phyloP scores from a whole-genome alignment of 2,797 vertebrate genomes.

The Protosalanx chinensis region DNA sequence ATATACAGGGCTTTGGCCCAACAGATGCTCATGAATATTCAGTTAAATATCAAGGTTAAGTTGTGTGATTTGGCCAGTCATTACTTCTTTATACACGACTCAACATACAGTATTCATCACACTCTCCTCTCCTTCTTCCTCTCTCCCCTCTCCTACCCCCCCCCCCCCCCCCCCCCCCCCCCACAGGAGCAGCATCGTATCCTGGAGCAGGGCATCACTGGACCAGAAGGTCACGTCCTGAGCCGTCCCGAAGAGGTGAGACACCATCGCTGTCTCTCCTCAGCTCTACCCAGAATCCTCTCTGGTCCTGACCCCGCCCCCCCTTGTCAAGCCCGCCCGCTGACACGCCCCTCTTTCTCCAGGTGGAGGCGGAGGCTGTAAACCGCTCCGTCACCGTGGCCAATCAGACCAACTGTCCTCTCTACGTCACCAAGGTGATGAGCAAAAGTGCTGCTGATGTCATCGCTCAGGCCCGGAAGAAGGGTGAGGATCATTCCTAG shows the following conservation, averaged over 20 bases:
- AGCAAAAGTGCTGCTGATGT: constrained; percentile 97
- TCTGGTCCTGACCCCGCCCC: not conserved
- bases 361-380: constrained; percentile 98
- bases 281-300: not conserved
- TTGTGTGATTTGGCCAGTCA: not conserved
- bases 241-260: constrained; percentile 94
- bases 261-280: not conserved
- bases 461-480: constrained; percentile 96
- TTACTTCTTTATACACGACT: constrained; percentile 4
- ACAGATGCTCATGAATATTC: constrained; percentile 40
- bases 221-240: constrained; percentile 93
- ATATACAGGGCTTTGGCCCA: constrained; percentile 2
- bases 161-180: not conserved
- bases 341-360: not conserved
- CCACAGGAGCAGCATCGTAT: constrained; percentile 90
- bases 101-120: not conserved
- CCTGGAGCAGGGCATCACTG: constrained; percentile 93
- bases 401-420: constrained; percentile 98
- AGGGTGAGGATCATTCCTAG: constrained; percentile 74
- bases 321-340: not conserved
- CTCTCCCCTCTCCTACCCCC: too few species aligned
- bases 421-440: constrained; percentile 98
- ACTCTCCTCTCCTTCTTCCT: not conserved
- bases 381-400: constrained; percentile 95
- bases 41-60: not conserved